Evolutionary conservation across 2,113 vertebrate genomes (phyloP).

Genomic region (Orientallactaga bullata): DNA sequence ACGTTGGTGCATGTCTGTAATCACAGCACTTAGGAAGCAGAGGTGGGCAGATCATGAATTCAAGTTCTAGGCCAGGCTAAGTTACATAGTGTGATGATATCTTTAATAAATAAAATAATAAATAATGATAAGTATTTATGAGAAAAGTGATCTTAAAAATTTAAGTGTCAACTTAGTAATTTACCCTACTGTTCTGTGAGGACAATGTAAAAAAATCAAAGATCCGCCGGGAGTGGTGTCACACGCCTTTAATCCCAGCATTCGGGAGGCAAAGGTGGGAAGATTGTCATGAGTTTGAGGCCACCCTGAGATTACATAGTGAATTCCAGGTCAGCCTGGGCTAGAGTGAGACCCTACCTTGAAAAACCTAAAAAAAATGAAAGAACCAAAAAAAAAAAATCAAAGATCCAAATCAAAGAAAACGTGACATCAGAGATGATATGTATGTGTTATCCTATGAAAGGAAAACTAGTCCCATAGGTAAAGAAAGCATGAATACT

Average conservation of each 20-base stretch:
- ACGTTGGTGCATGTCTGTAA: not conserved
- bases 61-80: not conserved
- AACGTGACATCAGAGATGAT: not conserved
- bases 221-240: no score
- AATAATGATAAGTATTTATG: not conserved
- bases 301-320: no score
- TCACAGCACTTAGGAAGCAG: not conserved
- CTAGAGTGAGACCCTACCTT: no score
- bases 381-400: no score
- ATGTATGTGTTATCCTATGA: not conserved
- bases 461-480: not conserved
- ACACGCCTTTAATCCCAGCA: no score
- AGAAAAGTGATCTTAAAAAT: not conserved
- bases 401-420: conserved; percentile 33
- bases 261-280: no score
- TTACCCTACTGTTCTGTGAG: not conserved
- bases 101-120: not conserved
- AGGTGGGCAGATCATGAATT: not conserved
- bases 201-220: not conserved
- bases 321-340: no score
- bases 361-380: no score
- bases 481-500: not conserved
- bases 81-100: not conserved
- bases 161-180: not conserved
- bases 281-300: no score